These are phyloP conservation scores for Hypotaenidia okinawae DNA, from an alignment of 2,797 vertebrate genomes.

Conservation along the genomic window DNA sequence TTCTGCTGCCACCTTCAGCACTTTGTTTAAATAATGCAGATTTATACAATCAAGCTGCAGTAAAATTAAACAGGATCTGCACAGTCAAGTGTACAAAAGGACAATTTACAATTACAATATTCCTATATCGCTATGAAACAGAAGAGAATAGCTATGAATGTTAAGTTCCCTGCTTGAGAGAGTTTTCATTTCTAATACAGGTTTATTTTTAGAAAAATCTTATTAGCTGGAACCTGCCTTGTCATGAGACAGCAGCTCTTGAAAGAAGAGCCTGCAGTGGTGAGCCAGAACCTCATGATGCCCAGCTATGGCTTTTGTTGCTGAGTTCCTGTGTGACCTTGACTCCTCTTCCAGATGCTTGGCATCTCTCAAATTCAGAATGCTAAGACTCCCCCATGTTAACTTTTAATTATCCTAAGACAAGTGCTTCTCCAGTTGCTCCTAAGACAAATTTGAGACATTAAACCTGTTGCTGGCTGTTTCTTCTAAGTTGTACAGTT, in stretches of 20 bases:
- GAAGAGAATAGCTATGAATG: not conserved
- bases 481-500: fast-evolving
- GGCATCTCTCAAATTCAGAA: not conserved
- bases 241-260: not conserved
- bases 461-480: not conserved
- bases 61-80: not conserved
- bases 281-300: not conserved
- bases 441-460: not conserved
- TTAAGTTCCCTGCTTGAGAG: not conserved
- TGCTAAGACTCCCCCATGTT: not conserved
- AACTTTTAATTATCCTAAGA: not conserved
- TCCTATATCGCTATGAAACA: not conserved
- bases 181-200: not conserved
- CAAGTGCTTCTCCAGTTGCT: not conserved
- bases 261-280: not conserved
- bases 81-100: not conserved
- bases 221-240: not conserved
- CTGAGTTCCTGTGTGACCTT: not conserved
- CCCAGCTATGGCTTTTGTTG: not conserved
- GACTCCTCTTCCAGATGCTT: not conserved
- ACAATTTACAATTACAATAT: not conserved
- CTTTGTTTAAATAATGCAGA: not conserved
- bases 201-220: not conserved
- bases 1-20: not conserved
- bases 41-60: not conserved